Evolutionary conservation across 2,797 vertebrate species (phyloP).

Genomic region (Leuciscus waleckii): DNA sequence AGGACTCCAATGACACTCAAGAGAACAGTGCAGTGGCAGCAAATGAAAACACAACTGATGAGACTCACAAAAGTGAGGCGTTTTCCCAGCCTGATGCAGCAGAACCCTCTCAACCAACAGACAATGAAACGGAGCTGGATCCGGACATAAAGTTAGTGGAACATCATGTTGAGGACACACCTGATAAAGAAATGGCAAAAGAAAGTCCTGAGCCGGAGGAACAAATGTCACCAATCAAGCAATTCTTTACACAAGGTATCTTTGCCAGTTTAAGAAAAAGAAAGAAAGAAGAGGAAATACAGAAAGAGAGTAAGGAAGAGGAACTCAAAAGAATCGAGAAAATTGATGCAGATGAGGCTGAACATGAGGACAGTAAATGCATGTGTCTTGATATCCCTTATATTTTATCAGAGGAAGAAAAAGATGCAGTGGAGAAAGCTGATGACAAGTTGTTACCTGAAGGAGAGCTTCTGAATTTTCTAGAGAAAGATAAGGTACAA

Average conservation of each 20-base stretch:
- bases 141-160: slow-evolving; percentile 57
- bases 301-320: slow-evolving; percentile 62
- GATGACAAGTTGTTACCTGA: slow-evolving; percentile 65
- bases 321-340: slow-evolving; percentile 57
- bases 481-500: slow-evolving; percentile 84
- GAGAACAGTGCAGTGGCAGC: slow-evolving; percentile 60
- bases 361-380: slow-evolving; percentile 57
- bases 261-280: slow-evolving; percentile 88
- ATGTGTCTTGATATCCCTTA: slow-evolving; percentile 55
- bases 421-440: slow-evolving; percentile 30
- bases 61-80: slow-evolving; percentile 66
- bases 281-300: slow-evolving; percentile 81
- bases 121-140: slow-evolving; percentile 58
- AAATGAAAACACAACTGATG: slow-evolving; percentile 62
- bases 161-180: slow-evolving; percentile 57
- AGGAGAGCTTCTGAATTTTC: slow-evolving; percentile 77
- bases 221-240: slow-evolving; percentile 84
- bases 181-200: slow-evolving; percentile 63
- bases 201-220: slow-evolving; percentile 70
- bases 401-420: slow-evolving; percentile 44
- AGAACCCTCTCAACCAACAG: slow-evolving; percentile 60
- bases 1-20: slow-evolving; percentile 48
- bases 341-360: slow-evolving; percentile 62
- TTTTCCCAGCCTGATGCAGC: slow-evolving; percentile 64
- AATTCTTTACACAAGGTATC: slow-evolving; percentile 89